These are phyloP conservation scores for Plodia interpunctella DNA, from an alignment of 1,140 invertebrate species.

Conservation along the genomic window DNA sequence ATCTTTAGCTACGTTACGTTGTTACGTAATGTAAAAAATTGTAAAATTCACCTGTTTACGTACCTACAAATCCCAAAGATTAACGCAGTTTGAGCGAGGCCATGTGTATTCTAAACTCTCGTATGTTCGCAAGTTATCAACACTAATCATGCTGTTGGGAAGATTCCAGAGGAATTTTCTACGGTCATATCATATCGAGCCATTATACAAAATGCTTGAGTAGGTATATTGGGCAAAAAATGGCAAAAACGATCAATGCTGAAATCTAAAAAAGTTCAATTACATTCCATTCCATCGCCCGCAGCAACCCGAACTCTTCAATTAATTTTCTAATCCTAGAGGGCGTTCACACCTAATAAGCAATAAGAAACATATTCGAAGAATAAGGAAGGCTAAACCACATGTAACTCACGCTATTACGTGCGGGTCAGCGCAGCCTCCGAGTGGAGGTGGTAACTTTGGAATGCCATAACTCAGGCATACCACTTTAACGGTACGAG, in stretches of 20 bases:
- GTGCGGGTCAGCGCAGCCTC: constrained; percentile 53
- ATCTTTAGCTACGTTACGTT: too few relatives aligned
- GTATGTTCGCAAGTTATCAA: not conserved
- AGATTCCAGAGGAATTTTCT: not conserved
- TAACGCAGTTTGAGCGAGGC: too few relatives aligned
- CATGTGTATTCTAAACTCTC: too few relatives aligned
- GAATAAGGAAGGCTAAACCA: constrained; percentile 55
- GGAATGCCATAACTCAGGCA: constrained; percentile 72
- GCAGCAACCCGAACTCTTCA: constrained; percentile 21
- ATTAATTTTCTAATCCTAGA: constrained; percentile 49
- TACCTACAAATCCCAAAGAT: too few relatives aligned
- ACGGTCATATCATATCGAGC: constrained; percentile 9
- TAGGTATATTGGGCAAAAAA: constrained; percentile 11
- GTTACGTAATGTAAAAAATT: too few relatives aligned
- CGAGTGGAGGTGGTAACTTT: constrained; percentile 62
- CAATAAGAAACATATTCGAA: constrained; percentile 44
- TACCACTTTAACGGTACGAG: constrained; percentile 71
- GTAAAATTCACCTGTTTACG: too few relatives aligned
- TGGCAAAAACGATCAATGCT: constrained; percentile 15
- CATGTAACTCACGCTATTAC: constrained; percentile 51
- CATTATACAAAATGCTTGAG: not conserved
- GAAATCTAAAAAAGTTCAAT: constrained; percentile 15
- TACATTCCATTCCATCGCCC: constrained; percentile 26
- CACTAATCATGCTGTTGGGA: not conserved
- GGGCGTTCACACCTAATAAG: constrained; percentile 49